Percentiles rank a stretch among this genome's conserved stretches.
Conservation (phyloP, 2,113 vertebrate species). For the Anhinga rufa region DNA sequence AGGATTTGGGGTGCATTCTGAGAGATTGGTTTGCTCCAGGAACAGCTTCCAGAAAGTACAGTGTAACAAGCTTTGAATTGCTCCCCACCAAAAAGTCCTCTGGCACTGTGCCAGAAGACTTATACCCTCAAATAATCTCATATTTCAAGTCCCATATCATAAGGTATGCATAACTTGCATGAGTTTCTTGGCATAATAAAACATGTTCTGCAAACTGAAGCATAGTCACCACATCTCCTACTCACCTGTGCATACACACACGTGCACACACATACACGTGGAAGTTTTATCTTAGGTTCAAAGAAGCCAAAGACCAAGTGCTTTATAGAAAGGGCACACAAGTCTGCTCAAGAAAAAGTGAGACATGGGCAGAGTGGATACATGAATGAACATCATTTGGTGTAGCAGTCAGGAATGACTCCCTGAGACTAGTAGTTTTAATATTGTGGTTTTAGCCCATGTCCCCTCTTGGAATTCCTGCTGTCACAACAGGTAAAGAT, state of each 20-base stretch:
- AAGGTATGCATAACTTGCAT: not conserved
- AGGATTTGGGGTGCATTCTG: not conserved
- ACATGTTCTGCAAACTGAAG: not conserved
- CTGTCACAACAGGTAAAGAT: not conserved
- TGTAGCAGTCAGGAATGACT: not conserved
- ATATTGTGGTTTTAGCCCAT: not conserved
- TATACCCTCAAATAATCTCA: not conserved
- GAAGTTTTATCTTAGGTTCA: not conserved
- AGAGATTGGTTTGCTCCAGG: not conserved
- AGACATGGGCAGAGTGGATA: not conserved
- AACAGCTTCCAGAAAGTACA: not conserved
- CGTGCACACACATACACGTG: rapidly evolving
- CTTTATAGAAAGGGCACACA: not conserved
- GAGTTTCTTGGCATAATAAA: not conserved
- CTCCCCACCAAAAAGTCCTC: not conserved
- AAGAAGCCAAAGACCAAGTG: not conserved
- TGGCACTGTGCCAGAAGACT: not conserved
- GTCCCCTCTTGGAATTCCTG: not conserved
- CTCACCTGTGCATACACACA: not conserved
- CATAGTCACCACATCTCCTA: not conserved
- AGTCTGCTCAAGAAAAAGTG: not conserved
- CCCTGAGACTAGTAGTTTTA: not conserved
- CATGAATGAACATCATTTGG: not conserved
- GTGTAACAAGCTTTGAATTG: not conserved
- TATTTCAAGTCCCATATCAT: not conserved